These are phyloP conservation scores for Pristionchus exspectatus DNA, from an alignment of 2,888 invertebrate genomes.

Conservation along the genomic window DNA sequence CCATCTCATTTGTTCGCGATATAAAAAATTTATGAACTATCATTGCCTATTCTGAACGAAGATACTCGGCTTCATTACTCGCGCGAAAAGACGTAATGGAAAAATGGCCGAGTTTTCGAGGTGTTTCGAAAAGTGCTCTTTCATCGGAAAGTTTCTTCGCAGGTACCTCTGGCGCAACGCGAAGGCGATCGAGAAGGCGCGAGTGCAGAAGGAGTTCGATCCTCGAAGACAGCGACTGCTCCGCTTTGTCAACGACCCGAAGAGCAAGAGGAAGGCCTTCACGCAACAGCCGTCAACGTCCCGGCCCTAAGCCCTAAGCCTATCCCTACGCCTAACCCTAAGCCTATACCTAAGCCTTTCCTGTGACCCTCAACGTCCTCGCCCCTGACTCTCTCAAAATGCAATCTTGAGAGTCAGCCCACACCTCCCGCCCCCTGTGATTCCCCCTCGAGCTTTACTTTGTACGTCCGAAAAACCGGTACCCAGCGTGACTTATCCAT, in stretches of 20 bases:
- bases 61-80: too few relatives aligned
- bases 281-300: slow-evolving; percentile 11
- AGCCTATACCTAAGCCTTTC: too few relatives aligned
- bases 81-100: neutral
- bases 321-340: neutral
- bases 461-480: neutral
- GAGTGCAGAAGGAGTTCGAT: slow-evolving; percentile 78
- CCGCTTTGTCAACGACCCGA: slow-evolving; percentile 75
- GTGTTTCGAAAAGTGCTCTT: neutral
- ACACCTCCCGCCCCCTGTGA: slow-evolving; percentile 21
- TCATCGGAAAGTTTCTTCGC: neutral
- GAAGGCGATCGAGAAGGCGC: slow-evolving; percentile 77
- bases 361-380: too few relatives aligned
- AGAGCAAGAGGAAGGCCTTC: slow-evolving; percentile 63
- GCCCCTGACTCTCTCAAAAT: too few relatives aligned
- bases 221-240: slow-evolving; percentile 76
- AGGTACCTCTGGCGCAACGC: slow-evolving; percentile 78
- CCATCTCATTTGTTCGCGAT: too few relatives aligned
- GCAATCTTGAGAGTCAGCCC: too few relatives aligned
- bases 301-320: neutral
- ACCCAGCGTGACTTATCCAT: neutral
- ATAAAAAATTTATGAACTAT: too few relatives aligned
- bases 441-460: neutral
- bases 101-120: neutral
- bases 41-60: too few relatives aligned